phyloP scores from a whole-genome alignment of 2,113 vertebrate species.

The Coregonus clupeaformis region DNA sequence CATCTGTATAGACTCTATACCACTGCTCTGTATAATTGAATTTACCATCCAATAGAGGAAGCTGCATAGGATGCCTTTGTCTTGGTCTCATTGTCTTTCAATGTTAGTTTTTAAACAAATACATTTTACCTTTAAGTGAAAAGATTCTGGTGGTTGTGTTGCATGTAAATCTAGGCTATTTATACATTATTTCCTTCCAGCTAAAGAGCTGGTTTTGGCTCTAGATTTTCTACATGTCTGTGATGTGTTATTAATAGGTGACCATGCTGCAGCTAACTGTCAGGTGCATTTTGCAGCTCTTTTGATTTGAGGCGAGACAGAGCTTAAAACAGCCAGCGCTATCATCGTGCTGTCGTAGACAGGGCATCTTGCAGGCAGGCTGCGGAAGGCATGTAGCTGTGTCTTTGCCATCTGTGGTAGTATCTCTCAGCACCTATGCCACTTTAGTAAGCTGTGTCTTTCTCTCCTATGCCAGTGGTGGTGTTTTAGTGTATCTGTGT shows the following conservation, averaged over 20 bases:
- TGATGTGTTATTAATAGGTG: conserved; percentile 51
- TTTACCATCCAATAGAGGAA: no score
- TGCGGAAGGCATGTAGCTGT: neutral
- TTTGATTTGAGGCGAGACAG: neutral
- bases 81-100: no score
- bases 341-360: neutral
- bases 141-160: neutral
- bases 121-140: neutral
- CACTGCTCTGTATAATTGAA: neutral
- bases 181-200: conserved; percentile 30
- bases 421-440: neutral
- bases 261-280: conserved; percentile 17
- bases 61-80: neutral
- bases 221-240: neutral
- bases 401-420: no score
- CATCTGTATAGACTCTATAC: no score
- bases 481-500: no score
- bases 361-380: neutral
- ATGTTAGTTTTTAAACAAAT: neutral
- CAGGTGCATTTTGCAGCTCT: no score
- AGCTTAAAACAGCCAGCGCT: conserved; percentile 8
- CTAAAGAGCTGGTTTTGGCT: neutral
- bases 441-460: no score
- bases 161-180: conserved; percentile 39
- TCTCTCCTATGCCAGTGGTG: no score